A percentile compares a stretch with the other conserved stretches of the same genome.
Conservation (phyloP, 2,888 invertebrate species). For the Dendrolimus pini region DNA sequence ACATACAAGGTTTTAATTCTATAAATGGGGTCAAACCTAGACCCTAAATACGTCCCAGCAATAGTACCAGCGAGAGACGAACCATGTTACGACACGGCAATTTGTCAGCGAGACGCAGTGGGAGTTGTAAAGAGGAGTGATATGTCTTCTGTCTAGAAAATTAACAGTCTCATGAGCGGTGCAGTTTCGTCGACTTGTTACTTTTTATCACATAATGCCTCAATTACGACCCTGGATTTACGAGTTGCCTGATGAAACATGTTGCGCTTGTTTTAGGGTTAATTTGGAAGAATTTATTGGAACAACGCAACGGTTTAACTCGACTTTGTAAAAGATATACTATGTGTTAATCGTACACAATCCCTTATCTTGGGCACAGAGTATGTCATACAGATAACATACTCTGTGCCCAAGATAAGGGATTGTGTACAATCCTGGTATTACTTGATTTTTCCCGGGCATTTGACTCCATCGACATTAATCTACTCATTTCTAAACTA, state of each 20-base stretch:
- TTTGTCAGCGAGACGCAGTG: slow-evolving; percentile 26
- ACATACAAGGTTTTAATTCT: not conserved
- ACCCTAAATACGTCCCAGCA: slow-evolving; percentile 1
- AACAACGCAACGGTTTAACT: not conserved
- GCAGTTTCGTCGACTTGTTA: slow-evolving; percentile 6
- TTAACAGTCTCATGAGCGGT: slow-evolving; percentile 10
- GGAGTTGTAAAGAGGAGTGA: slow-evolving; percentile 21
- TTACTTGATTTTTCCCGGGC: no score
- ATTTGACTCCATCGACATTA: no score
- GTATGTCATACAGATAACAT: no score
- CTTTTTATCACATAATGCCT: not conserved
- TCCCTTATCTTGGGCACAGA: no score
- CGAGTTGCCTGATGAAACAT: not conserved
- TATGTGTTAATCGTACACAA: no score
- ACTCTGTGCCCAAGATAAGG: no score
- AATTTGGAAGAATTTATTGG: not conserved
- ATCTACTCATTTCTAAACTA: no score
- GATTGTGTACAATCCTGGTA: no score
- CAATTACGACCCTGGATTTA: not conserved
- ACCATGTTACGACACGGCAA: slow-evolving; percentile 23
- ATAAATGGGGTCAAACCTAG: not conserved
- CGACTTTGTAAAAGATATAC: no score
- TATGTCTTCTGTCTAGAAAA: slow-evolving; percentile 18
- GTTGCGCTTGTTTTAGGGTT: not conserved
- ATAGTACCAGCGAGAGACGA: slow-evolving; percentile 19